These are phyloP conservation scores for Scaptomyza cyrtandrae DNA, from an alignment of 2,888 invertebrate species.

Conservation along the genomic window DNA sequence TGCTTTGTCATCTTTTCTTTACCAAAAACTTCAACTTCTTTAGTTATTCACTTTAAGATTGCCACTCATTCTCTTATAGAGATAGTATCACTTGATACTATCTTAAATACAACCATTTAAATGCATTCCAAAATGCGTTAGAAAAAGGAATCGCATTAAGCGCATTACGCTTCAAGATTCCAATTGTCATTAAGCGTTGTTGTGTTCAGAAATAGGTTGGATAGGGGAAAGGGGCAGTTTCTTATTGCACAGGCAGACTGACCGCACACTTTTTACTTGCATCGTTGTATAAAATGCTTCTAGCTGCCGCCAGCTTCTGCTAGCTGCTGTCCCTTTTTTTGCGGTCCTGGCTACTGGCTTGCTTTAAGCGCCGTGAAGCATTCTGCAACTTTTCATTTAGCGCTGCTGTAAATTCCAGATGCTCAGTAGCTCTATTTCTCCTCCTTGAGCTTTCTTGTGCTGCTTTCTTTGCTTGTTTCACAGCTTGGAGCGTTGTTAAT, in stretches of 20 bases:
- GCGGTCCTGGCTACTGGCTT: slow-evolving; percentile 26
- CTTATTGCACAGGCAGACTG: slow-evolving; percentile 24
- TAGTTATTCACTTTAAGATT: neutral
- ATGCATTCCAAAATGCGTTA: slow-evolving; percentile 20
- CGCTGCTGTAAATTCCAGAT: slow-evolving; percentile 73
- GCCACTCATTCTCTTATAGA: neutral
- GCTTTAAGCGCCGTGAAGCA: slow-evolving; percentile 59
- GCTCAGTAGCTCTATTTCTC: slow-evolving; percentile 40
- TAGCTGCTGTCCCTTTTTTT: neutral
- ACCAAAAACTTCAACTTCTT: neutral
- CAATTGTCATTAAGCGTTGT: slow-evolving; percentile 55
- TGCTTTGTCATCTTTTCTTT: neutral
- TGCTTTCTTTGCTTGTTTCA: slow-evolving; percentile 15
- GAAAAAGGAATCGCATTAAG: slow-evolving; percentile 44
- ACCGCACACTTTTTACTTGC: slow-evolving; percentile 45
- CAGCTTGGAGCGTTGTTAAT: slow-evolving; percentile 20
- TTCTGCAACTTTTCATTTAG: slow-evolving; percentile 73
- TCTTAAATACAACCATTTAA: slow-evolving; percentile 37
- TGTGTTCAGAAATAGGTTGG: neutral
- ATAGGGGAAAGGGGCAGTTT: neutral
- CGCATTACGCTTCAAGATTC: slow-evolving; percentile 52
- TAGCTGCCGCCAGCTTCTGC: neutral
- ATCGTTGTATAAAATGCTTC: slow-evolving; percentile 16
- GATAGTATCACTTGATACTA: slow-evolving; percentile 19
- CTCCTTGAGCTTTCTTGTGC: neutral